Evolutionary conservation across 1,140 invertebrate species (phyloP).

Genomic region (Zaprionus kolodkinae): DNA sequence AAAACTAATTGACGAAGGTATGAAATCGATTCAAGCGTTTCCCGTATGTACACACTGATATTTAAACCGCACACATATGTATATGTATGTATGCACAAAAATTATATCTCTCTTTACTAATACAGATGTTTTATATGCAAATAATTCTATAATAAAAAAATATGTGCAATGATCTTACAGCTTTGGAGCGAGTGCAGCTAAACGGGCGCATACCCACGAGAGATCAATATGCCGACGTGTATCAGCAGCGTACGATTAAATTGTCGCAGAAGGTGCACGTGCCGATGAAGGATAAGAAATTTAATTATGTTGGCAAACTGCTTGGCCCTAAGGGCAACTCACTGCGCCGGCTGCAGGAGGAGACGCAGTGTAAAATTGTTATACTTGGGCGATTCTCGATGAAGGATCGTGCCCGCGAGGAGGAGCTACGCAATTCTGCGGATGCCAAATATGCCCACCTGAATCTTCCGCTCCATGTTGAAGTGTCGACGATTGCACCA

Average conservation of each 20-base stretch:
- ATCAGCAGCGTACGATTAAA: constrained; percentile 93
- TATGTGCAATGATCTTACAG: constrained; percentile 74
- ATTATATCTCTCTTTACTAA: not conserved
- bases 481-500: constrained; percentile 94
- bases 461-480: constrained; percentile 96
- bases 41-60: constrained; percentile 38
- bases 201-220: constrained; percentile 86
- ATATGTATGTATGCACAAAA: not conserved
- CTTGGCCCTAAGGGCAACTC: constrained; percentile 97
- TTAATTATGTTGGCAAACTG: constrained; percentile 97
- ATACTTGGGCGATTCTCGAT: constrained; percentile 97
- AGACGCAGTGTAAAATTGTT: constrained; percentile 98
- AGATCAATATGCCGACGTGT: constrained; percentile 93
- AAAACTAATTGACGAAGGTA: constrained; percentile 83
- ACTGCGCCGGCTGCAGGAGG: constrained; percentile 95
- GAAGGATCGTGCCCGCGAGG: constrained; percentile 96
- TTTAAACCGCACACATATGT: not conserved
- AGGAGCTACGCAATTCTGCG: constrained; percentile 92
- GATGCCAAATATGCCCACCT: constrained; percentile 97
- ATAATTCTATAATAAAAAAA: not conserved
- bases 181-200: constrained; percentile 87
- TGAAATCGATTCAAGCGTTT: constrained; percentile 47
- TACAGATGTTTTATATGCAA: not conserved
- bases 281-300: constrained; percentile 96
- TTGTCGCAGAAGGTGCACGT: constrained; percentile 93